A percentile compares a stretch with the other conserved stretches of the same genome.
Conservation (phyloP, 2,113 vertebrate genomes). For the Xerus inauris region DNA sequence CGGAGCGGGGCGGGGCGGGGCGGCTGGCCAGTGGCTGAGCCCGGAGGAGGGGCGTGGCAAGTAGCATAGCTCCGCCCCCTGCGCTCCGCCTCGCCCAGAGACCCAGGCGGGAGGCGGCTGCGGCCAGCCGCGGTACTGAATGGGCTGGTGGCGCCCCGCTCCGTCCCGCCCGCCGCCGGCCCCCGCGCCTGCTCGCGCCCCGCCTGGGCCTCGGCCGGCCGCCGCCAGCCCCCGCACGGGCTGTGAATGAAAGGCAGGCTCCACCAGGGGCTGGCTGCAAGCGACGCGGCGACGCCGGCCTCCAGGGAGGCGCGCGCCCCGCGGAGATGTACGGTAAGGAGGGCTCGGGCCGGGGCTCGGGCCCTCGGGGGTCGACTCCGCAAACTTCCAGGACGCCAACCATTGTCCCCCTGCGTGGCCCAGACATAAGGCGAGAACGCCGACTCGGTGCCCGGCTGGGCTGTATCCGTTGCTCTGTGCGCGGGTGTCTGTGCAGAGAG, state of each 20-base stretch:
- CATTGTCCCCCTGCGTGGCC: conserved; percentile 58
- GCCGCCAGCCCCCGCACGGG: conserved; percentile 18
- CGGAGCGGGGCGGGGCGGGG: not conserved
- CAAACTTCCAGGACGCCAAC: conserved; percentile 72
- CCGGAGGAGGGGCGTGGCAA: not conserved
- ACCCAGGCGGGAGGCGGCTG: not conserved
- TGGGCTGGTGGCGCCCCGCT: conserved; percentile 33
- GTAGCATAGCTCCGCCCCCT: conserved; percentile 62
- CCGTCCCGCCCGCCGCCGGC: conserved; percentile 30
- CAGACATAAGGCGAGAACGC: not conserved
- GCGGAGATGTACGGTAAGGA: conserved; percentile 82
- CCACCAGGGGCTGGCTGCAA: conserved; percentile 52
- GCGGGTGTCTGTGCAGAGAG: conserved; percentile 19
- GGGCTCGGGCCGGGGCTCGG: not conserved
- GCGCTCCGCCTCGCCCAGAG: not conserved
- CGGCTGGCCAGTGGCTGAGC: not conserved
- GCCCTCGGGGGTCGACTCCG: not conserved
- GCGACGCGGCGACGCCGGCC: conserved; percentile 62
- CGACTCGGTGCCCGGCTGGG: not conserved
- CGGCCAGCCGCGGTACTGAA: not conserved
- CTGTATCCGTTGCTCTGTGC: not conserved
- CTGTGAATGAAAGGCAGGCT: conserved; percentile 70
- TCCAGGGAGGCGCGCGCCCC: conserved; percentile 63
- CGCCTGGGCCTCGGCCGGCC: conserved; percentile 18
- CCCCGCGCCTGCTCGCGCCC: not conserved